Percentiles rank a stretch among this genome's conserved stretches.
Evolutionary conservation across 2,797 vertebrate species (phyloP).

Genomic region (Trematomus bernacchii): DNA sequence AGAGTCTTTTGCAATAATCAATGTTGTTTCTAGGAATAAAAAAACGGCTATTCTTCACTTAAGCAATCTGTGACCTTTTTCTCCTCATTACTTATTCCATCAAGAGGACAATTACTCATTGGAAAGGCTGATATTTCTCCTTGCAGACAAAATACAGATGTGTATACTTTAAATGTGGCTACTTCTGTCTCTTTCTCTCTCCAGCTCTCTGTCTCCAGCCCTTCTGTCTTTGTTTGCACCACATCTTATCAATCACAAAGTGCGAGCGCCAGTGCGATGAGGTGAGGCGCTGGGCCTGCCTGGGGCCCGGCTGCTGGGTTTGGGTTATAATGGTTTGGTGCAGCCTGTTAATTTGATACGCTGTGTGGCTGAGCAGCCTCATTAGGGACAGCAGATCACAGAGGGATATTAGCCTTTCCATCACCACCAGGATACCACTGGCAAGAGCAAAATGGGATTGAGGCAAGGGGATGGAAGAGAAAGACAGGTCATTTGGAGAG

Average conservation of each 20-base stretch:
- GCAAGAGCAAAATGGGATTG: slow-evolving; percentile 56
- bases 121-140: slow-evolving; percentile 39
- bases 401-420: slow-evolving; percentile 58
- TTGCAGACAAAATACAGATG: slow-evolving; percentile 34
- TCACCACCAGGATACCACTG: slow-evolving; percentile 57
- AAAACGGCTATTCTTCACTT: slow-evolving; percentile 42
- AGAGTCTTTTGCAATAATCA: slow-evolving; percentile 23
- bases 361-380: slow-evolving; percentile 74
- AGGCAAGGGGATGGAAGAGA: slow-evolving; percentile 28
- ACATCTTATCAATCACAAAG: slow-evolving; percentile 76
- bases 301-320: slow-evolving; percentile 57
- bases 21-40: slow-evolving; percentile 23
- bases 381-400: slow-evolving; percentile 67
- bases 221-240: slow-evolving; percentile 61
- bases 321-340: slow-evolving; percentile 75
- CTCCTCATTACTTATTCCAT: slow-evolving; percentile 70
- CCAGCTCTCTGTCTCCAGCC: neutral
- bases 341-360: slow-evolving; percentile 81
- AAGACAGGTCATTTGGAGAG: slow-evolving; percentile 38
- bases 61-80: slow-evolving; percentile 63
- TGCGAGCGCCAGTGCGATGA: slow-evolving; percentile 52
- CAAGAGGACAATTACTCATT: slow-evolving; percentile 63
- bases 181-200: neutral
- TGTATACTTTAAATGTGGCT: slow-evolving; percentile 28
- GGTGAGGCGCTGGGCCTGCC: slow-evolving; percentile 53